A percentile compares a stretch with the other conserved stretches of the same genome.
Conservation (phyloP, 2,113 vertebrate species). For the Jacana jacana region DNA sequence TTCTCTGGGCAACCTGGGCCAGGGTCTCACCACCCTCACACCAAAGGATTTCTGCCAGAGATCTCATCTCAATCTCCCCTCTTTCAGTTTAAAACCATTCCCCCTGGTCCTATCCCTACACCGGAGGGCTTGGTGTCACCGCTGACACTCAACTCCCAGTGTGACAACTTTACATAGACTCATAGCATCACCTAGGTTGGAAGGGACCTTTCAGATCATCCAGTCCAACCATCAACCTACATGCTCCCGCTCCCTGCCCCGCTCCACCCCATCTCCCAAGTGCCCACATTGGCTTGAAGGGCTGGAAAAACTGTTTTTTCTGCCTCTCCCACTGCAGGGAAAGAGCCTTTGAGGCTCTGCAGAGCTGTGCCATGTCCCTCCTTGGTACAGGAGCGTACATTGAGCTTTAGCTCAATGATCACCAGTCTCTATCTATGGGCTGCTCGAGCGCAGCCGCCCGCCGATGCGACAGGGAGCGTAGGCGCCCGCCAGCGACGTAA, state of each 20-base stretch:
- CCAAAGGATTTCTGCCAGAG: no score
- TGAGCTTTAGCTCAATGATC: neutral
- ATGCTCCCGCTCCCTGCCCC: no score
- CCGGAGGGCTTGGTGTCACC: neutral
- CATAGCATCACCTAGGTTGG: no score
- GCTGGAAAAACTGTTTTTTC: neutral
- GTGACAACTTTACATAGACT: neutral
- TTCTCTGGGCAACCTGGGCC: no score
- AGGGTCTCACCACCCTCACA: no score
- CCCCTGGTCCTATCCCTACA: no score
- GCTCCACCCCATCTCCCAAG: no score
- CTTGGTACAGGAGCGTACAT: no score
- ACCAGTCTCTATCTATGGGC: neutral
- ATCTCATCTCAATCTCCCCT: no score
- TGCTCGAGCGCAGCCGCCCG: neutral
- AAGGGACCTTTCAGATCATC: no score
- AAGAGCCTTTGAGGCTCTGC: no score
- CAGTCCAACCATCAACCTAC: neutral
- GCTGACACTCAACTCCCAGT: neutral
- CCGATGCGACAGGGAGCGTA: rapidly evolving
- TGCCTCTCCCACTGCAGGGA: neutral
- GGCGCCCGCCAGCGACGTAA: rapidly evolving
- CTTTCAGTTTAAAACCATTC: no score
- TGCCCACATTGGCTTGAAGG: neutral
- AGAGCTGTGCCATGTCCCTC: neutral